phyloP scores from a whole-genome alignment of 2,888 invertebrate genomes.

The Nesidiocoris tenuis region DNA sequence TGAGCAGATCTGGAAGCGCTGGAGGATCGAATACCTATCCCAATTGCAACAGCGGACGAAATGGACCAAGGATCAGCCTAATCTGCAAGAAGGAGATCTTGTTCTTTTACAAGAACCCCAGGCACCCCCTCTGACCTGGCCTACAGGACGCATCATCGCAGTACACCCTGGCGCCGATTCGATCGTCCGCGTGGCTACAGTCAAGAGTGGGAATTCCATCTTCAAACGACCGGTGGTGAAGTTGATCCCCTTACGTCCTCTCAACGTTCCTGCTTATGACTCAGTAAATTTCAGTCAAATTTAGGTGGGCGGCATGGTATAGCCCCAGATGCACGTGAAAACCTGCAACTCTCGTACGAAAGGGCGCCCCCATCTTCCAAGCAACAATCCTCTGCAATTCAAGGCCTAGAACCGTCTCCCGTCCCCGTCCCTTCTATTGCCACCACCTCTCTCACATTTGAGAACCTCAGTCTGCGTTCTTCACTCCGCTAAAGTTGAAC shows the following conservation, averaged over 20 bases:
- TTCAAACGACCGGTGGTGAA: background rate
- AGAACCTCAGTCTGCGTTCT: too few species aligned
- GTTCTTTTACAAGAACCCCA: slow-evolving; percentile 7
- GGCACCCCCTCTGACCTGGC: background rate
- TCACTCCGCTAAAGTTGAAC: too few species aligned
- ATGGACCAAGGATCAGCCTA: slow-evolving; percentile 24
- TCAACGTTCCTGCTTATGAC: background rate
- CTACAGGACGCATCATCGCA: background rate
- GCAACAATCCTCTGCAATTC: too few species aligned
- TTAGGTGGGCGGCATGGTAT: slow-evolving; percentile 8
- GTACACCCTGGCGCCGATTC: slow-evolving; percentile 9
- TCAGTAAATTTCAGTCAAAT: slow-evolving; percentile 1
- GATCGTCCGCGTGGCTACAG: background rate
- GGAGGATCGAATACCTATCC: slow-evolving; percentile 44
- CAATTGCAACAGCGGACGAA: slow-evolving; percentile 40
- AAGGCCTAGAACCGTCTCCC: too few species aligned
- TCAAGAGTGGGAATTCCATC: background rate
- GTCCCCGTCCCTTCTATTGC: too few species aligned
- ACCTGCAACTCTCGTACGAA: too few species aligned
- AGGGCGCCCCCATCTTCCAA: too few species aligned
- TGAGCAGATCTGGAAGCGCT: slow-evolving; percentile 49
- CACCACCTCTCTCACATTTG: too few species aligned
- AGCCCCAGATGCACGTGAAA: too few species aligned
- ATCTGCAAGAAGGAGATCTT: slow-evolving; percentile 32
- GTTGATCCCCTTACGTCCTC: slow-evolving; percentile 6